Conservation (phyloP, 2,113 vertebrate species). For the Thryonomys swinderianus region DNA sequence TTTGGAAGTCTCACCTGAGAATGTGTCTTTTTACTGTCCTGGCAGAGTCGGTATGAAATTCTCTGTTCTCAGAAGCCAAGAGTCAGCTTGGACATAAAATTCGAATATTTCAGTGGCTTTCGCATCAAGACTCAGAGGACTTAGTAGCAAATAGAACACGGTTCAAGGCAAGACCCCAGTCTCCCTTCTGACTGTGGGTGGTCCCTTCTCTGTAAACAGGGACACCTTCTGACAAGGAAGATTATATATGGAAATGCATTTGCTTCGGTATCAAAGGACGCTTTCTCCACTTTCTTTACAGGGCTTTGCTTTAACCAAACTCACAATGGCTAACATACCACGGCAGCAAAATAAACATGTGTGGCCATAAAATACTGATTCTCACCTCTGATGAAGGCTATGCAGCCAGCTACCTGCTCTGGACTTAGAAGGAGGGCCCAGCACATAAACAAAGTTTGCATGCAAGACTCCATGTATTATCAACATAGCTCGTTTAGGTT, state of each 20-base stretch:
- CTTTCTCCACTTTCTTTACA: neutral
- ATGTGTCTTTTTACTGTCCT: neutral
- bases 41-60: neutral
- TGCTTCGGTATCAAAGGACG: neutral
- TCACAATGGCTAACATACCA: constrained; percentile 37
- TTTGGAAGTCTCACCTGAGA: neutral
- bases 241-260: rapidly evolving
- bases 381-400: neutral
- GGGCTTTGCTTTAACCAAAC: constrained; percentile 41
- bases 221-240: neutral
- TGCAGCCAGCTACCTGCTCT: constrained; percentile 43
- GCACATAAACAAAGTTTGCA: constrained; percentile 59
- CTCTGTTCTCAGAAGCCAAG: neutral
- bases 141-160: neutral
- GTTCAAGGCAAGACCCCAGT: neutral
- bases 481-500: neutral
- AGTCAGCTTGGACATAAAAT: neutral
- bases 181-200: neutral
- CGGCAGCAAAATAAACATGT: constrained; percentile 57
- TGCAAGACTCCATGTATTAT: constrained; percentile 49
- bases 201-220: neutral
- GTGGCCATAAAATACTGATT: neutral
- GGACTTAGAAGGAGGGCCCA: neutral
- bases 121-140: neutral
- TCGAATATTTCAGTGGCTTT: neutral